phyloP scores from a whole-genome alignment of 2,113 vertebrate species.

The Casuarius casuarius region DNA sequence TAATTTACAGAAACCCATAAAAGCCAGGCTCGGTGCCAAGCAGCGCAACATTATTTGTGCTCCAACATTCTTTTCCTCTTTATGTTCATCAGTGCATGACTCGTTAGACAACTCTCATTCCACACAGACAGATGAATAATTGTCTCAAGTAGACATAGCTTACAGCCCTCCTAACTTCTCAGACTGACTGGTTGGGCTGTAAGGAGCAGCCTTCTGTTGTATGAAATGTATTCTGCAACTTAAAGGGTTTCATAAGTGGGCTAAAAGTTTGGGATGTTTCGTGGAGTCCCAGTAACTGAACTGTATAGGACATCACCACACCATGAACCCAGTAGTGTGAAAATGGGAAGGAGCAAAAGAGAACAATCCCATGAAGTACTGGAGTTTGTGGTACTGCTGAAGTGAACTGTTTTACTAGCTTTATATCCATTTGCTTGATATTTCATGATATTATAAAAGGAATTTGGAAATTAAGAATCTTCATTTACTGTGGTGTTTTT shows the following conservation, averaged over 20 bases:
- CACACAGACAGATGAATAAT: constrained; percentile 60
- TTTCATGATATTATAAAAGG: neutral
- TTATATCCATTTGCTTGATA: neutral
- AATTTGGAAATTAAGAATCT: neutral
- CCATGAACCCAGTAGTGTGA: neutral
- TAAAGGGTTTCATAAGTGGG: neutral
- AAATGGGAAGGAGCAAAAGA: constrained; percentile 4
- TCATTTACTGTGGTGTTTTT: neutral
- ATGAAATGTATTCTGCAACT: constrained; percentile 8
- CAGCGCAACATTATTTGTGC: constrained; percentile 49
- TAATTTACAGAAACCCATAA: constrained; percentile 67
- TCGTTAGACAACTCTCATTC: constrained; percentile 55
- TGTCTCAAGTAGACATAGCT: constrained; percentile 43
- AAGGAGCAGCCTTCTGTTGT: neutral
- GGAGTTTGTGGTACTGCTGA: neutral
- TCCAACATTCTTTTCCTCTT: constrained; percentile 59
- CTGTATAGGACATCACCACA: neutral
- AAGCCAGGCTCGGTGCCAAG: constrained; percentile 64
- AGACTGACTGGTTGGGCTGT: neutral
- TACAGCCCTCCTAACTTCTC: constrained; percentile 35
- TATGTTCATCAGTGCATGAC: constrained; percentile 63
- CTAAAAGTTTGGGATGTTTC: neutral
- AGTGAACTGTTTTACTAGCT: neutral
- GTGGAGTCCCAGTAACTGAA: neutral
- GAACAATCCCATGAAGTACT: neutral